Percentiles rank a stretch among this genome's conserved stretches.
Evolutionary conservation across 2,797 vertebrate species (phyloP).

Genomic region (Anniella stebbinsi): DNA sequence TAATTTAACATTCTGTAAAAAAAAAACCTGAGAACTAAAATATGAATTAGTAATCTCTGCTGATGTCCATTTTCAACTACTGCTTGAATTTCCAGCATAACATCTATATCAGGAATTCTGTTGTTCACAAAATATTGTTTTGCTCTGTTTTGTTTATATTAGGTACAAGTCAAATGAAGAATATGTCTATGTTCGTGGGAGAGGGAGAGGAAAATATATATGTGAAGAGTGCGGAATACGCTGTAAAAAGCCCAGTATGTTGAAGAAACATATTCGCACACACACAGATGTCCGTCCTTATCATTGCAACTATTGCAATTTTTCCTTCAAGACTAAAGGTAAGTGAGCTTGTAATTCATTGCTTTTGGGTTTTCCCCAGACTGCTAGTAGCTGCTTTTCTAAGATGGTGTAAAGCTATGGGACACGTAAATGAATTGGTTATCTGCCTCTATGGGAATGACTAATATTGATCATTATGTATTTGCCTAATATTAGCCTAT

Average conservation of each 20-base stretch:
- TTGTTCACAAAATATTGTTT: background rate
- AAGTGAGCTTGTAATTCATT: background rate
- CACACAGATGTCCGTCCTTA: constrained; percentile 98
- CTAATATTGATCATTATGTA: background rate
- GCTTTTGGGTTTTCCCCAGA: background rate
- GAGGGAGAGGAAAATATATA: constrained; percentile 97
- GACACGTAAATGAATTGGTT: background rate
- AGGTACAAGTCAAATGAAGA: constrained; percentile 99
- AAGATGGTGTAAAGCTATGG: background rate
- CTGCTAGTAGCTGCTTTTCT: background rate
- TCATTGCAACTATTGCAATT: constrained; percentile 97
- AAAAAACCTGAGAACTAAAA: background rate
- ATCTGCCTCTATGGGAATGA: background rate
- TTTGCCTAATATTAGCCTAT: background rate
- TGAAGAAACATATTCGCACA: constrained; percentile 98
- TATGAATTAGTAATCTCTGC: background rate
- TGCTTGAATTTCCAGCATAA: background rate
- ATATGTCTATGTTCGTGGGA: constrained; percentile 96
- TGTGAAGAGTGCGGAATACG: constrained; percentile 99
- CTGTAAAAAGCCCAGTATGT: constrained; percentile 99
- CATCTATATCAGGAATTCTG: background rate
- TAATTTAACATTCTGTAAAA: background rate
- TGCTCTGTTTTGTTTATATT: constrained; percentile 57
- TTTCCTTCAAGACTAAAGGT: constrained; percentile 99
- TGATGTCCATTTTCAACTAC: background rate